These are phyloP conservation scores for rat (Rattus norvegicus) DNA, from an alignment of 2,113 vertebrate genomes.

Conservation along the genomic window DNA sequence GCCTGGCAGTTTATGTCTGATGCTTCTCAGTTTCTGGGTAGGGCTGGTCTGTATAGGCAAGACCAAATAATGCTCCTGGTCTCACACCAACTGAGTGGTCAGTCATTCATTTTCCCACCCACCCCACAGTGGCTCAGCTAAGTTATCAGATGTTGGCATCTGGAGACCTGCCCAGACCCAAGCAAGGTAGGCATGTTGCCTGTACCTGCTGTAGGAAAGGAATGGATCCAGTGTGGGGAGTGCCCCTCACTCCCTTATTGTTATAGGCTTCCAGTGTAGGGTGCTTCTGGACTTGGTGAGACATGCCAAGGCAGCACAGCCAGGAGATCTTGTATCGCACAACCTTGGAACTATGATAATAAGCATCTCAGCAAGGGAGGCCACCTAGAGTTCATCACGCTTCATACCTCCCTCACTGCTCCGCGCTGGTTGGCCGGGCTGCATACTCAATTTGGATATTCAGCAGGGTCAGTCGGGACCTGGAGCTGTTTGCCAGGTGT, in stretches of 20 bases:
- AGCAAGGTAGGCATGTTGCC: too few relatives aligned
- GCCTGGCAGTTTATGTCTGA: too few relatives aligned
- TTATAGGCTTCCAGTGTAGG: not conserved
- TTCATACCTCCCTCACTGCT: accelerated
- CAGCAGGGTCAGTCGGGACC: not conserved
- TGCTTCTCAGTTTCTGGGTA: not conserved
- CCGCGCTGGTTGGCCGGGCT: not conserved
- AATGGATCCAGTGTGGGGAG: not conserved
- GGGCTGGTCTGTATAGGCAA: not conserved
- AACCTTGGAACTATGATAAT: not conserved
- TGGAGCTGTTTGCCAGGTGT: not conserved
- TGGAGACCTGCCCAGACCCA: not conserved
- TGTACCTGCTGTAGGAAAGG: not conserved
- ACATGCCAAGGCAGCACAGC: not conserved
- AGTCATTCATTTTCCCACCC: not conserved
- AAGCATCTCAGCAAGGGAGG: not conserved
- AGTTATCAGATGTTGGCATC: not conserved
- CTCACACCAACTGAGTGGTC: not conserved
- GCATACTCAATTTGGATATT: not conserved
- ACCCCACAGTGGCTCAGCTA: not conserved
- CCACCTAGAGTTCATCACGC: not conserved
- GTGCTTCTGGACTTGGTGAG: not conserved
- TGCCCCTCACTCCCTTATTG: not conserved
- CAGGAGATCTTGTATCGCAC: not conserved
- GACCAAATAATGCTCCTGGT: not conserved